A percentile compares a stretch with the other conserved stretches of the same genome.
Conservation (phyloP, 2,113 vertebrate species). For the Bagarius yarrelli region DNA sequence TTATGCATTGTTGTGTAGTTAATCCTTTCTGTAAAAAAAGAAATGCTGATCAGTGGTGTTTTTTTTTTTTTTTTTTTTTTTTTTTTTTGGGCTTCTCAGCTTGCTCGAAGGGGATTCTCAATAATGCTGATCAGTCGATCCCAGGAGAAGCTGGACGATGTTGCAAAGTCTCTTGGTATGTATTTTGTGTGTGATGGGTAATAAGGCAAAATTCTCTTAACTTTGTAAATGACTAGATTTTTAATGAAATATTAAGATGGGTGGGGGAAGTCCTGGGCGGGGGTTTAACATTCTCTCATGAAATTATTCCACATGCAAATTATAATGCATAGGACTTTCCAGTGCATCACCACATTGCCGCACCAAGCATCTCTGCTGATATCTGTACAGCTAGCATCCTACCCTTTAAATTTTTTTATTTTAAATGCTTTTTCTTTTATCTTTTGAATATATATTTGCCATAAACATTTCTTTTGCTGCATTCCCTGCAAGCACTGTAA, state of each 20-base stretch:
- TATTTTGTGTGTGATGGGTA: not conserved
- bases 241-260: conserved; percentile 41
- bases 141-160: conserved; percentile 87
- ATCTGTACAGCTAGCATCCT: not conserved
- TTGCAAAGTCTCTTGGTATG: conserved; percentile 85
- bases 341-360: not conserved
- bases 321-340: not conserved
- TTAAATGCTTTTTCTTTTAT: not conserved
- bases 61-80: not conserved
- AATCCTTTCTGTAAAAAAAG: no score
- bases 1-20: no score
- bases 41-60: no score
- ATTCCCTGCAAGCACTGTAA: conserved; percentile 23
- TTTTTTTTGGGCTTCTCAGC: conserved; percentile 66
- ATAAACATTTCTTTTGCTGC: conserved; percentile 1
- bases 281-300: conserved; percentile 1
- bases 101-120: conserved; percentile 85
- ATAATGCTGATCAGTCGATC: conserved; percentile 90
- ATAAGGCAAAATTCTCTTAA: conserved; percentile 34
- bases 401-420: not conserved
- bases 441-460: conserved; percentile 6
- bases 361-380: not conserved
- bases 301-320: not conserved
- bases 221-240: conserved; percentile 30
- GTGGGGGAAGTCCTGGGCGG: not conserved